phyloP scores from a whole-genome alignment of 1,140 invertebrate species.

The Doryteuthis pealeii region DNA sequence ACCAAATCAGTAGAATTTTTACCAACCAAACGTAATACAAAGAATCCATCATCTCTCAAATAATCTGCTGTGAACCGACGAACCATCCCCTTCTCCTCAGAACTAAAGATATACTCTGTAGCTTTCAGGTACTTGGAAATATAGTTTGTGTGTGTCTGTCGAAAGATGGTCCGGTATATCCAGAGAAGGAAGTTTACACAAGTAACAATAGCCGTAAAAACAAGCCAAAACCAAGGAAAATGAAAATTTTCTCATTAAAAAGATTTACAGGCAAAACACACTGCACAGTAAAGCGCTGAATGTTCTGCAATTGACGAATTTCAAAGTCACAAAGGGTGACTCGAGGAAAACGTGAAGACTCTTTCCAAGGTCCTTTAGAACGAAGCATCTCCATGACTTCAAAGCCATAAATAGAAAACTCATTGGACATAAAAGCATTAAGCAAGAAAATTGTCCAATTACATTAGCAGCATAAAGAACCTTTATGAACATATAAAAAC shows the following conservation, averaged over 20 bases:
- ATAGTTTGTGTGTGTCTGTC: slow-evolving; percentile 41
- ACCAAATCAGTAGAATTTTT: slow-evolving; percentile 46
- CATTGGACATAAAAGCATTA: slow-evolving; percentile 58
- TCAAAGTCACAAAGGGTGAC: slow-evolving; percentile 64
- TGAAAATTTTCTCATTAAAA: slow-evolving; percentile 65
- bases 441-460: slow-evolving; percentile 61
- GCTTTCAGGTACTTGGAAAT: slow-evolving; percentile 55
- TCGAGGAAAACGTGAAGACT: slow-evolving; percentile 57
- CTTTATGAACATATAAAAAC: slow-evolving; percentile 55
- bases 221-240: slow-evolving; percentile 52
- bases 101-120: slow-evolving; percentile 21
- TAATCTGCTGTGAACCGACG: slow-evolving; percentile 31
- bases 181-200: slow-evolving; percentile 51
- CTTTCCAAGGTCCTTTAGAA: slow-evolving; percentile 53
- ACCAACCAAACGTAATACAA: slow-evolving; percentile 42
- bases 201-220: slow-evolving; percentile 52
- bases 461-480: slow-evolving; percentile 37
- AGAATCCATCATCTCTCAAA: slow-evolving; percentile 40
- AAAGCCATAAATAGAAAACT: slow-evolving; percentile 58
- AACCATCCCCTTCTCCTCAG: slow-evolving; percentile 24
- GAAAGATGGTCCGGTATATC: slow-evolving; percentile 40
- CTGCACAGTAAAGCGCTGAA: slow-evolving; percentile 58
- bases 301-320: slow-evolving; percentile 59
- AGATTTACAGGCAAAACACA: slow-evolving; percentile 65
- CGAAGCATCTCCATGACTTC: slow-evolving; percentile 55